Evolutionary conservation across 2,113 vertebrate genomes (phyloP).

Genomic region (Sturnus vulgaris): DNA sequence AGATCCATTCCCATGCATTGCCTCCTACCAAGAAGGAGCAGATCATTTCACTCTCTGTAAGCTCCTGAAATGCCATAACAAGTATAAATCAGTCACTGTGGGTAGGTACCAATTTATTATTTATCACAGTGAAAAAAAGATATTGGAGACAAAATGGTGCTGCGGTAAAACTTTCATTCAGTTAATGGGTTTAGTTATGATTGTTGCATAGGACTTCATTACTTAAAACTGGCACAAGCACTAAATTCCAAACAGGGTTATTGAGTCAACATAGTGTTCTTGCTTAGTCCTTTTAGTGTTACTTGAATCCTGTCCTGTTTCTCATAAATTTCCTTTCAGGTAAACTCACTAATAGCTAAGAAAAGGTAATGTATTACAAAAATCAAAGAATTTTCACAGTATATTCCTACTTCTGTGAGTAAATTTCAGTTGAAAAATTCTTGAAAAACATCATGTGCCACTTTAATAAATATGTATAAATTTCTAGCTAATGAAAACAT

Average conservation of each 20-base stretch:
- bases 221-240: background rate
- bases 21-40: background rate
- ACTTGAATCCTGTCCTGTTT: background rate
- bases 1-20: background rate
- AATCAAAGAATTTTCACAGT: background rate
- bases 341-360: background rate
- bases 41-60: background rate
- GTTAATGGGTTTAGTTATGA: slow-evolving; percentile 25
- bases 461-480: background rate
- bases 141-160: background rate
- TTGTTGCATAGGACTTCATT: background rate
- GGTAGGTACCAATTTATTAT: background rate
- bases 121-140: slow-evolving; percentile 19
- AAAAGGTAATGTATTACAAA: background rate
- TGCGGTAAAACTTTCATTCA: background rate
- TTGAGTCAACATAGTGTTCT: background rate
- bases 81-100: slow-evolving; percentile 19
- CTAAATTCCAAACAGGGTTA: background rate
- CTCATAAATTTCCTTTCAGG: background rate
- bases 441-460: background rate
- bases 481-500: background rate
- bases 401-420: background rate
- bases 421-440: background rate
- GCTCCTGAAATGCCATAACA: background rate
- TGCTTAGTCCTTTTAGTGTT: background rate